These are phyloP conservation scores for Baronia brevicornis DNA, from an alignment of 2,888 invertebrate species.

Conservation along the genomic window DNA sequence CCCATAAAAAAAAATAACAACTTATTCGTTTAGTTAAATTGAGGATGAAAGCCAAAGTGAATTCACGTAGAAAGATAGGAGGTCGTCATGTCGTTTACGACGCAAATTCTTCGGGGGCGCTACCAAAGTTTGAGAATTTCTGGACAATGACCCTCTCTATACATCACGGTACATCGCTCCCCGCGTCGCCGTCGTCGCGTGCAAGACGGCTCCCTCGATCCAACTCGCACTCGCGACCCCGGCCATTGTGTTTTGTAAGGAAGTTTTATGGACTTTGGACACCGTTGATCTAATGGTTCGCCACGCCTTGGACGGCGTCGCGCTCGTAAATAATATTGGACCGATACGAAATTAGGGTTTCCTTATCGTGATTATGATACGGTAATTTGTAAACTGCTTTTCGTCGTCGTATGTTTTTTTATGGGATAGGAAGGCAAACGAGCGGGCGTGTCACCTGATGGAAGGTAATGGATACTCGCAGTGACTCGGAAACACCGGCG, in stretches of 20 bases:
- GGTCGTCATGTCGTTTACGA: constrained; percentile 3
- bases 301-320: not conserved
- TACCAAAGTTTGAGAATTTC: constrained; percentile 39
- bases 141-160: constrained; percentile 47
- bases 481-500: too few relatives aligned
- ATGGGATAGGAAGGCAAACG: too few relatives aligned
- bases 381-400: not conserved
- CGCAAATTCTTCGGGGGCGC: not conserved
- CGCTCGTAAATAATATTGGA: too few relatives aligned
- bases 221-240: too few relatives aligned
- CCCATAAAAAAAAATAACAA: too few relatives aligned
- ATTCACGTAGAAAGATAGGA: constrained; percentile 1
- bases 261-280: constrained; percentile 1
- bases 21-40: too few relatives aligned
- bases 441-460: too few relatives aligned
- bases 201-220: constrained; percentile 22
- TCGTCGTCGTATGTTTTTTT: too few relatives aligned
- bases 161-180: constrained; percentile 50
- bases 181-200: constrained; percentile 24
- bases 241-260: constrained; percentile 2
- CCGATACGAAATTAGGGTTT: not conserved
- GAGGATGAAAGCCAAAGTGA: constrained; percentile 12
- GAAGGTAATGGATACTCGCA: too few relatives aligned
- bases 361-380: not conserved
- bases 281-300: too few relatives aligned